These are phyloP conservation scores for Caenorhabditis virilis DNA, from an alignment of 2,888 invertebrate genomes.

Conservation along the genomic window DNA sequence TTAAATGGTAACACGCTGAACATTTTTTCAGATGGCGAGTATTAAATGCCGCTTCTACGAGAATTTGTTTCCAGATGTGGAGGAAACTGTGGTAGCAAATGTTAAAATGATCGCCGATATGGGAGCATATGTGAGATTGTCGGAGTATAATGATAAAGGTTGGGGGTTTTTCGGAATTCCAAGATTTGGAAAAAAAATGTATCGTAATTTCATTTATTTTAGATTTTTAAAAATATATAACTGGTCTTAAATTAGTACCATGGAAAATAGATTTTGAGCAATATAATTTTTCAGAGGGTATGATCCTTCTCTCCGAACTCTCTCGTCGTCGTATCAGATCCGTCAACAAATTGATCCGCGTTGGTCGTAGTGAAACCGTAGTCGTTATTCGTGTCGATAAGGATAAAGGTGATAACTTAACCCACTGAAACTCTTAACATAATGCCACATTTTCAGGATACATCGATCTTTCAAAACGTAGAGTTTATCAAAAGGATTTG, in stretches of 20 bases:
- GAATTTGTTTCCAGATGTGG: constrained; percentile 95
- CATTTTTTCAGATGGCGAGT: constrained; percentile 83
- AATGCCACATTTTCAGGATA: constrained; percentile 78
- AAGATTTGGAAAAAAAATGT: neutral
- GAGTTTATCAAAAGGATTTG: constrained; percentile 96
- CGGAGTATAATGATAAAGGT: constrained; percentile 98
- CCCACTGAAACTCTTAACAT: neutral
- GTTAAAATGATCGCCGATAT: constrained; percentile 96
- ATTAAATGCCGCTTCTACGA: constrained; percentile 91
- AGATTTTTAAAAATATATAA: neutral
- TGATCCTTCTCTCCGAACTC: constrained; percentile 96
- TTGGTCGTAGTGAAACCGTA: constrained; percentile 97
- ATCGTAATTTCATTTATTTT: neutral
- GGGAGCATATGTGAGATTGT: constrained; percentile 96
- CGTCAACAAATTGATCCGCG: constrained; percentile 96
- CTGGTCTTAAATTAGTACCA: too few species aligned
- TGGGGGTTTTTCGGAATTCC: neutral
- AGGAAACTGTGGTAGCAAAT: constrained; percentile 91
- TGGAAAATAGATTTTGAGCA: too few species aligned
- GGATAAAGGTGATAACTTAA: constrained; percentile 83
- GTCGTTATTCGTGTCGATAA: constrained; percentile 98
- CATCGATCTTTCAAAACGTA: constrained; percentile 97
- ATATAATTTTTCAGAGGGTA: constrained; percentile 74
- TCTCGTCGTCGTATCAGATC: constrained; percentile 97
- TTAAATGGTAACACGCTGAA: too few species aligned